Percentiles rank a stretch among this genome's conserved stretches.
phyloP scores from a whole-genome alignment of 2,888 invertebrate genomes.

The Dicranocentrus wangi region DNA sequence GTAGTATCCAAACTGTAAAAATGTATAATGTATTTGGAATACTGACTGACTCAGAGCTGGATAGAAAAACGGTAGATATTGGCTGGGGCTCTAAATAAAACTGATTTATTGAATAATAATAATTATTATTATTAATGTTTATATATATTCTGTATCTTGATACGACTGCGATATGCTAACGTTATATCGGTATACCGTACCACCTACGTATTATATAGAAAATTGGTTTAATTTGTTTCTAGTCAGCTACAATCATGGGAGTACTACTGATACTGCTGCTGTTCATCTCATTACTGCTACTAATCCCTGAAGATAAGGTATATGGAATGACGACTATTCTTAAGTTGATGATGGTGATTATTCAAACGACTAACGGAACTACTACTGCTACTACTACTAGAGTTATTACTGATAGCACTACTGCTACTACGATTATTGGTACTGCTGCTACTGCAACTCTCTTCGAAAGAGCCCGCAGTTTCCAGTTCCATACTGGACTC shows the following conservation, averaged over 20 bases:
- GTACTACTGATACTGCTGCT: conserved; percentile 55
- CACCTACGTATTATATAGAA: conserved; percentile 39
- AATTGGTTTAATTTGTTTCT: conserved; percentile 34
- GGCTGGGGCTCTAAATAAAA: background rate
- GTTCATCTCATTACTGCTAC: conserved; percentile 56
- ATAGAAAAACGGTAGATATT: background rate
- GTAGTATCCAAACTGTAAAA: too few relatives aligned
- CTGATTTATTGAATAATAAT: conserved; percentile 5
- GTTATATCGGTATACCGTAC: too few relatives aligned
- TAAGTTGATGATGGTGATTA: conserved; percentile 22
- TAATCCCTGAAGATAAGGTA: conserved; percentile 60
- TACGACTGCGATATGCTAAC: conserved; percentile 43
- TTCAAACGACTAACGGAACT: conserved; percentile 42
- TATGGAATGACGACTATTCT: conserved; percentile 49
- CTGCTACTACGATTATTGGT: conserved; percentile 18
- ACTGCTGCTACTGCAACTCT: conserved; percentile 15
- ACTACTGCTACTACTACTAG: conserved; percentile 51
- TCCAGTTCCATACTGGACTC: conserved; percentile 44
- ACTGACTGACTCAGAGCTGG: background rate
- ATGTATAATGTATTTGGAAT: background rate
- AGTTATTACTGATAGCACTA: conserved; percentile 39
- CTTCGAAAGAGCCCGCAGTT: conserved; percentile 51
- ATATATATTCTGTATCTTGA: conserved; percentile 11
- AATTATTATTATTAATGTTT: too few relatives aligned
- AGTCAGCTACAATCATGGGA: conserved; percentile 64